Evolutionary conservation across 2,797 vertebrate species (phyloP).

Genomic region (Sebastes vulpes): DNA sequence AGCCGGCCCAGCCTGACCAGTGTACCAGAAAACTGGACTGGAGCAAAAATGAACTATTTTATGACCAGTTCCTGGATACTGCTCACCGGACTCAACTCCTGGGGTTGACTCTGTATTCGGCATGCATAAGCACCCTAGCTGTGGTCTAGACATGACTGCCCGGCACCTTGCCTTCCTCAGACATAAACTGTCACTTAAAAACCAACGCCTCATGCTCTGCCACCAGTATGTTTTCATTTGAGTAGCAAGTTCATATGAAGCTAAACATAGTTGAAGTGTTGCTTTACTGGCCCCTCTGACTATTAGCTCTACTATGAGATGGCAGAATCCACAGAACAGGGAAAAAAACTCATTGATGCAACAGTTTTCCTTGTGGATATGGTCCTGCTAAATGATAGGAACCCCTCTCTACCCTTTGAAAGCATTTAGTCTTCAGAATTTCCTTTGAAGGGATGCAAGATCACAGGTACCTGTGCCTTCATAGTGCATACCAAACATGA

Average conservation of each 20-base stretch:
- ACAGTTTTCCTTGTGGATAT: conserved; percentile 30
- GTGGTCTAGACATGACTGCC: conserved; percentile 72
- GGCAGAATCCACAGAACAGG: conserved; percentile 4
- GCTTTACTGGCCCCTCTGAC: conserved; percentile 14
- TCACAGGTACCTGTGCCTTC: conserved; percentile 73
- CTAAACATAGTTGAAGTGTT: conserved; percentile 56
- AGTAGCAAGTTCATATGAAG: conserved; percentile 56
- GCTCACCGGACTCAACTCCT: conserved; percentile 38
- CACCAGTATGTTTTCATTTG: conserved; percentile 64
- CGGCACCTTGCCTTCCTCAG: conserved; percentile 50
- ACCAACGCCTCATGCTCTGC: conserved; percentile 25
- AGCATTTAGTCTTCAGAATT: conserved; percentile 52
- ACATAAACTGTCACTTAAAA: conserved; percentile 50
- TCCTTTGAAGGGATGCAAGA: conserved; percentile 72
- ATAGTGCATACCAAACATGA: conserved; percentile 73
- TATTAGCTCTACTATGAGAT: background rate
- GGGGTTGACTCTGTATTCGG: conserved; percentile 31
- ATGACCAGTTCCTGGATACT: conserved; percentile 57
- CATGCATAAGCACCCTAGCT: conserved; percentile 52
- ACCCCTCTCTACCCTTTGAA: conserved; percentile 35
- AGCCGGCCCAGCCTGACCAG: conserved; percentile 8
- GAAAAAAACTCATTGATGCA: conserved; percentile 19
- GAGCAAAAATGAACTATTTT: conserved; percentile 63
- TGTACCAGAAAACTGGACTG: conserved; percentile 51
- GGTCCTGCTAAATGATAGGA: conserved; percentile 48